Evolutionary conservation across 2,113 vertebrate species (phyloP).

Genomic region (Propithecus coquereli): DNA sequence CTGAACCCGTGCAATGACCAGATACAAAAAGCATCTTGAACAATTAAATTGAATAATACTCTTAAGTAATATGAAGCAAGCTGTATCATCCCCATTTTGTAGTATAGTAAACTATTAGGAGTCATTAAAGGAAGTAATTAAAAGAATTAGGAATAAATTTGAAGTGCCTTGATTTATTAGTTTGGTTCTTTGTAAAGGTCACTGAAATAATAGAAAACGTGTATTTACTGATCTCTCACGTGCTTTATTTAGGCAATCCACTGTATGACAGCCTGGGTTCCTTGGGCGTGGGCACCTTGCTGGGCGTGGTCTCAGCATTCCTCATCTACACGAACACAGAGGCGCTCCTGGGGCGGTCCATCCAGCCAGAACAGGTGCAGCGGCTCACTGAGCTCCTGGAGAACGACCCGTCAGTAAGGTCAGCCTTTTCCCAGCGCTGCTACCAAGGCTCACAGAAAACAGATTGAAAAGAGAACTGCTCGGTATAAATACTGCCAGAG

Average conservation of each 20-base stretch:
- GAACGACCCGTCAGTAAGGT: constrained; percentile 96
- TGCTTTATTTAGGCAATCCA: constrained; percentile 87
- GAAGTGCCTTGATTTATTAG: not conserved
- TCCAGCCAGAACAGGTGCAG: constrained; percentile 93
- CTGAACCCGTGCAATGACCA: not conserved
- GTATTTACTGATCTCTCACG: not conserved
- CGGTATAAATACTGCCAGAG: not conserved
- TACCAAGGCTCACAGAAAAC: not conserved
- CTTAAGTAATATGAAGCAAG: not conserved
- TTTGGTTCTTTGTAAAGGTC: not conserved
- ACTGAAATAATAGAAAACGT: not conserved
- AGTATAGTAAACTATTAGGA: not conserved
- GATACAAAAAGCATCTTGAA: not conserved
- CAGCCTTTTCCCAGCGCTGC: constrained; percentile 51
- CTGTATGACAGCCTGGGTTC: constrained; percentile 95
- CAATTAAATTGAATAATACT: not conserved
- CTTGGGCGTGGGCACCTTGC: constrained; percentile 93
- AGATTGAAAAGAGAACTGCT: too few species aligned
- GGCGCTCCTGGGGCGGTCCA: constrained; percentile 95
- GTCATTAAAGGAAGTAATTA: not conserved
- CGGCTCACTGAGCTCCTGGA: constrained; percentile 97
- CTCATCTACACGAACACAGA: constrained; percentile 99
- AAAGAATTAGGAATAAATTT: constrained; percentile 16
- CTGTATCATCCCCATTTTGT: constrained; percentile 12
- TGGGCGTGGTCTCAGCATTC: constrained; percentile 94